These are phyloP conservation scores for Drosophila parthenogenetica DNA, from an alignment of 2,888 invertebrate genomes.

Conservation along the genomic window DNA sequence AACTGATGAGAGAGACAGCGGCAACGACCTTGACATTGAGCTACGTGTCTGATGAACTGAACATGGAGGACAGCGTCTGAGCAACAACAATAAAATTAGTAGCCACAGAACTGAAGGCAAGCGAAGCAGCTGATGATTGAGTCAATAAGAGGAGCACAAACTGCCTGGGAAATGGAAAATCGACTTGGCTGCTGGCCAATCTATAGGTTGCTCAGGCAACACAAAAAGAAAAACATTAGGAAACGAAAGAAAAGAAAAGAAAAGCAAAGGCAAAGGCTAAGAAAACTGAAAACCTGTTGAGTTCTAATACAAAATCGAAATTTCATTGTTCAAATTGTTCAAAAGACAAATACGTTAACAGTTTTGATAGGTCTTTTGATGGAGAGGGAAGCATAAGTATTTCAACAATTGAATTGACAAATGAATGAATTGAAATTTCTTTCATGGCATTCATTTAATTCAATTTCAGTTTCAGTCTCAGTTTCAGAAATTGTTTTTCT, in stretches of 20 bases:
- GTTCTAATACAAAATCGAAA: conserved; percentile 31
- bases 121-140: conserved; percentile 66
- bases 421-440: conserved; percentile 52
- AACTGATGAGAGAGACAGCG: conserved; percentile 37
- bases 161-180: conserved; percentile 30
- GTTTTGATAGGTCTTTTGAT: conserved; percentile 17
- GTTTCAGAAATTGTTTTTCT: conserved; percentile 24
- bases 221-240: not conserved
- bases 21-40: conserved; percentile 63
- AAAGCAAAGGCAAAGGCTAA: not conserved
- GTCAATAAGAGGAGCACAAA: conserved; percentile 60
- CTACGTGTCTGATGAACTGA: conserved; percentile 19
- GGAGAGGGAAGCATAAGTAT: conserved; percentile 5
- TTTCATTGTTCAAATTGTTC: conserved; percentile 32
- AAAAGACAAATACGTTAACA: conserved; percentile 32
- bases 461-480: conserved; percentile 50
- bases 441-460: conserved; percentile 58
- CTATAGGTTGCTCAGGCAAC: conserved; percentile 31
- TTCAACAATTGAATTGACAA: conserved; percentile 25
- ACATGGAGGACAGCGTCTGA: not conserved
- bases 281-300: conserved; percentile 54
- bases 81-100: conserved; percentile 20
- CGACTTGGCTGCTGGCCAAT: conserved; percentile 59
- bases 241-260: not conserved
- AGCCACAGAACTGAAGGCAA: conserved; percentile 3